These are phyloP conservation scores for Scomber scombrus DNA, from an alignment of 2,113 vertebrate genomes.

Conservation along the genomic window DNA sequence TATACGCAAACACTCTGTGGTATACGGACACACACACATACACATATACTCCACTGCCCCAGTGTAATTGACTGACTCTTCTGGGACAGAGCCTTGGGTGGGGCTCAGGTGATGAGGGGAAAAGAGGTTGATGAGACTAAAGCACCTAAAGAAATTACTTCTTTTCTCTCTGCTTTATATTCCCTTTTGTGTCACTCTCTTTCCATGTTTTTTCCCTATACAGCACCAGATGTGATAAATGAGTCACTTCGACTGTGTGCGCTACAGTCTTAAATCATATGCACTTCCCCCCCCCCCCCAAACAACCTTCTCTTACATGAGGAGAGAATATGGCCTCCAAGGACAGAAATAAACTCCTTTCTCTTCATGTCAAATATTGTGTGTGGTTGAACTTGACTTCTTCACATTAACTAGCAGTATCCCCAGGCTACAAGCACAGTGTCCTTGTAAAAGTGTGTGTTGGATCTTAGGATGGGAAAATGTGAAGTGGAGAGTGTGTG, in stretches of 20 bases:
- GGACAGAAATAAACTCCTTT: conserved; percentile 43
- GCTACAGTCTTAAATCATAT: conserved; percentile 65
- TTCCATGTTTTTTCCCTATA: background rate
- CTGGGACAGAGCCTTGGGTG: conserved; percentile 52
- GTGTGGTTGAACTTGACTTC: conserved; percentile 53
- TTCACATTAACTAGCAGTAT: conserved; percentile 57
- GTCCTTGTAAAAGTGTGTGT: conserved; percentile 47
- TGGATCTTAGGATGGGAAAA: conserved; percentile 22
- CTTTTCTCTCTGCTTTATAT: conserved; percentile 57
- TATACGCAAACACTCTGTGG: conserved; percentile 3
- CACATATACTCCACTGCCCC: background rate
- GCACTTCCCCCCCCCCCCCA: conserved; percentile 32
- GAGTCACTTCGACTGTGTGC: conserved; percentile 41
- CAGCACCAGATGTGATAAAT: conserved; percentile 70
- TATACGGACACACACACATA: background rate
- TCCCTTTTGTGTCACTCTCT: conserved; percentile 53
- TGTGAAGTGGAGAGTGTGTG: conserved; percentile 39
- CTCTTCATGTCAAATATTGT: conserved; percentile 44
- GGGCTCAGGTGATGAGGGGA: conserved; percentile 62
- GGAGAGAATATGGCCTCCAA: conserved; percentile 48
- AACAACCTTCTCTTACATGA: conserved; percentile 48
- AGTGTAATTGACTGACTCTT: conserved; percentile 39
- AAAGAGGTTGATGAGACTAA: conserved; percentile 61
- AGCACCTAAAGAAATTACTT: conserved; percentile 60
- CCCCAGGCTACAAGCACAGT: conserved; percentile 24